These are phyloP conservation scores for Coelopa frigida DNA, from an alignment of 1,140 invertebrate species.

Conservation along the genomic window DNA sequence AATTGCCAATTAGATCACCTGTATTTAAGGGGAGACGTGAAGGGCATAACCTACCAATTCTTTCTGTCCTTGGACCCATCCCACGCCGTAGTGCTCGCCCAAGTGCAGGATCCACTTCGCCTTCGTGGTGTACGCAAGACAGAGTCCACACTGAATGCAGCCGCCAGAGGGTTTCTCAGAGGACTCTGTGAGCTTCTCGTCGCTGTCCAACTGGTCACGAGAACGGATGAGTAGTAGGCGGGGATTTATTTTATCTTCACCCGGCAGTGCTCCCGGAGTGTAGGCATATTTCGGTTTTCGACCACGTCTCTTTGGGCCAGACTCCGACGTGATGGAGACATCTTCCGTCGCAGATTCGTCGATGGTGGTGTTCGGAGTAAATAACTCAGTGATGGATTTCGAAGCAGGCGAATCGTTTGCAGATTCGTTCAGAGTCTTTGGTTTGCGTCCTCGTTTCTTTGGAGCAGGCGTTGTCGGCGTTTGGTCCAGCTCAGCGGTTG, in stretches of 20 bases:
- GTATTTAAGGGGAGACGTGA: background rate
- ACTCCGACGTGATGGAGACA: background rate
- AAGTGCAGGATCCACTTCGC: slow-evolving; percentile 20
- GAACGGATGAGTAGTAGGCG: slow-evolving; percentile 27
- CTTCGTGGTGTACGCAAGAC: slow-evolving; percentile 17
- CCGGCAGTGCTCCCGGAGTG: background rate
- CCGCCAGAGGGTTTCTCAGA: slow-evolving; percentile 10
- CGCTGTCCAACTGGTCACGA: slow-evolving; percentile 24
- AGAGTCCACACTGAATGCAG: slow-evolving; percentile 27
- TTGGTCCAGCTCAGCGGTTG: slow-evolving; percentile 14
- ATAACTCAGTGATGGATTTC: too few species aligned
- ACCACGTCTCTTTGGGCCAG: slow-evolving; percentile 9
- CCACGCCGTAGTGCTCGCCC: slow-evolving; percentile 31
- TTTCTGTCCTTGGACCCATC: slow-evolving; percentile 19
- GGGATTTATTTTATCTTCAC: slow-evolving; percentile 13
- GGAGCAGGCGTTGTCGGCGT: background rate
- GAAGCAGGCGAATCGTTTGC: too few species aligned
- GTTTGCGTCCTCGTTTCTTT: slow-evolving; percentile 16
- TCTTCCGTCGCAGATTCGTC: background rate
- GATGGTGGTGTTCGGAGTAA: background rate
- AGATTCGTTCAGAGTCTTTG: background rate
- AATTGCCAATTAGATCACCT: background rate
- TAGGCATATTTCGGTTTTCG: background rate
- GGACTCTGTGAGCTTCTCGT: slow-evolving; percentile 17
- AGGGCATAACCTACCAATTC: slow-evolving; percentile 5